Percentiles rank a stretch among this genome's conserved stretches.
Evolutionary conservation across 1,140 invertebrate species (phyloP).

Genomic region (Lithobius niger): DNA sequence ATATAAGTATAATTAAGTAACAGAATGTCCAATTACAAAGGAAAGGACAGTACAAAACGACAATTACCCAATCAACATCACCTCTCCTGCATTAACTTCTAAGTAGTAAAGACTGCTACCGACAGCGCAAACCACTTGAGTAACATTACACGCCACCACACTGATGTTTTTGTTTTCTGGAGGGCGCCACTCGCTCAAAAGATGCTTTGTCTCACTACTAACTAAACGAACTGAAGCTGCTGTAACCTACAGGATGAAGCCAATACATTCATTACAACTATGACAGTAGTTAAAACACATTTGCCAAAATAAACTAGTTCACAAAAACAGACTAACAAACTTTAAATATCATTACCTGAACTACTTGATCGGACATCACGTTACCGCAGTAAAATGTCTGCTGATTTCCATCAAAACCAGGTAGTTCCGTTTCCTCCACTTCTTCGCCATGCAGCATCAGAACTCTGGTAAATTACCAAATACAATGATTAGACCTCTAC

Average conservation of each 20-base stretch:
- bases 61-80: slow-evolving; percentile 49
- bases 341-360: slow-evolving; percentile 49
- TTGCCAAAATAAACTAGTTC: background rate
- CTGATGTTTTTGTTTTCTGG: slow-evolving; percentile 40
- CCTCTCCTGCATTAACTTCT: slow-evolving; percentile 51
- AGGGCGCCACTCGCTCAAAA: slow-evolving; percentile 35
- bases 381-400: slow-evolving; percentile 90
- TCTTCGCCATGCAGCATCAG: slow-evolving; percentile 81
- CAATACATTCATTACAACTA: background rate
- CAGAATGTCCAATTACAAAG: background rate
- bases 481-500: too few relatives aligned
- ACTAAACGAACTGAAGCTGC: slow-evolving; percentile 52
- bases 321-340: background rate
- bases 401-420: slow-evolving; percentile 73
- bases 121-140: slow-evolving; percentile 75
- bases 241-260: slow-evolving; percentile 27
- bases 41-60: slow-evolving; percentile 17
- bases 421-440: slow-evolving; percentile 89
- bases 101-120: slow-evolving; percentile 82
- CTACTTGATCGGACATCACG: slow-evolving; percentile 64
- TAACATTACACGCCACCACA: slow-evolving; percentile 70
- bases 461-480: slow-evolving; percentile 51
- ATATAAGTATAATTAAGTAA: background rate
- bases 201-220: slow-evolving; percentile 46
- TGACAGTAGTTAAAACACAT: background rate